Base-by-base conservation (phyloP, 2,113 vertebrate species). In the Reinhardtius hippoglossoides region DNA sequence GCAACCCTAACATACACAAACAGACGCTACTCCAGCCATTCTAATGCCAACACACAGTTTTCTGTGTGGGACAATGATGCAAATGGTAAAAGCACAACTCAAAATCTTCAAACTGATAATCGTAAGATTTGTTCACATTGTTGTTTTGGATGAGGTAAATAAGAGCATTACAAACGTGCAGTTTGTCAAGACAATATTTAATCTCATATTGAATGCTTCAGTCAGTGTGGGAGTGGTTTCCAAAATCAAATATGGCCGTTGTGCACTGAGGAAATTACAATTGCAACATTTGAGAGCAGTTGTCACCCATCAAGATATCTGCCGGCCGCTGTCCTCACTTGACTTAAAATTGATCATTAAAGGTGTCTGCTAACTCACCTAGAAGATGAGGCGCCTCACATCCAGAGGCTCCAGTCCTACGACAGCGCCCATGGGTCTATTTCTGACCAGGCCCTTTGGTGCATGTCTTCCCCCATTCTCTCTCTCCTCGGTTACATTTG, bases 1-100 rank as follows among this genome's bases (percentile, higher is more conserved):
- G 46, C 15, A 71, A 54, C 27, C 15, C 52, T 64, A 71, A 66
- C 40, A 83, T 54, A 73, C 54, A 82, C 73, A 86, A 88, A 88
- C 72, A 42, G 40, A 83, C 67, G 35, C 46, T 15, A 55, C 59
- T 40, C 64, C 67, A 44, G 37, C 67, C 52, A 59, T 46, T 78
- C 56, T 70, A 35, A 66, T 26, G 27, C 44, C 16, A 74, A 26
- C 46, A 71, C 46, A 40, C n/a, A 26, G n/a, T 65, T 24, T 70
- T 66, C 54, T 55, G 20, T 27, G 15, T 69, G 46, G 35, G 27
- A 72, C 10, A 67, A 74, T 68, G 50, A 81, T 20, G 15, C 42
- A 23, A 13, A 21, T 13, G 64, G 3, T 71, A 42, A 71, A 42
- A 55, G 10, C 7, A n/a, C 26, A 15, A 67, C 7, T 23, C 31